These are phyloP conservation scores for Matsumurasca onukii DNA, from an alignment of 1,140 invertebrate species.

Conservation along the genomic window DNA sequence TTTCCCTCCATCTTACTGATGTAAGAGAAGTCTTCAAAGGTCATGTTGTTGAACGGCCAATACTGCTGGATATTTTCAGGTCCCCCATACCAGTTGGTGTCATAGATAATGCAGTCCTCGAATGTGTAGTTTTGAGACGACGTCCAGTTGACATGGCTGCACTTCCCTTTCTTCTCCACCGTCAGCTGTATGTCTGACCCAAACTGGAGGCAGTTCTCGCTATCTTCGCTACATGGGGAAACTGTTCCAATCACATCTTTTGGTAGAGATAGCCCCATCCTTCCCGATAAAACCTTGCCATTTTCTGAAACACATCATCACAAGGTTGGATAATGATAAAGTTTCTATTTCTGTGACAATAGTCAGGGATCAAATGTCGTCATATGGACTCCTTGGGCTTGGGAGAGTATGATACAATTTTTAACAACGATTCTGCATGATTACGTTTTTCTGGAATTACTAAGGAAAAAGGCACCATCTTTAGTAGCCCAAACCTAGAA, in stretches of 20 bases:
- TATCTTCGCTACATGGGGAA: neutral
- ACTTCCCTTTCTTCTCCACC: slow-evolving; percentile 34
- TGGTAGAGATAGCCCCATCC: neutral
- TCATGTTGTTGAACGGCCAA: slow-evolving; percentile 34
- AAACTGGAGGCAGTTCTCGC: slow-evolving; percentile 1
- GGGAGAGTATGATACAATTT: too few species aligned
- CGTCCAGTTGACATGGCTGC: slow-evolving; percentile 10
- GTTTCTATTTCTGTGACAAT: too few species aligned
- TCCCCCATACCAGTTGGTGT: slow-evolving; percentile 34
- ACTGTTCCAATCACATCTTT: neutral
- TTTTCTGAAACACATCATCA: slow-evolving; percentile 21
- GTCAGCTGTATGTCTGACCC: neutral
- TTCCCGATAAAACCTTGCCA: neutral
- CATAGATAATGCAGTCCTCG: slow-evolving; percentile 22
- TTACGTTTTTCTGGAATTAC: too few species aligned
- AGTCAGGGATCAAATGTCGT: too few species aligned
- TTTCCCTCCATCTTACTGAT: slow-evolving; percentile 18
- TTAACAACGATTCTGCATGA: too few species aligned
- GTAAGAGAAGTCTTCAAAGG: slow-evolving; percentile 9
- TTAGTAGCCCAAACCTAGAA: too few species aligned
- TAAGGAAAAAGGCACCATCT: too few species aligned
- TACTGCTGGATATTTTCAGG: slow-evolving; percentile 23
- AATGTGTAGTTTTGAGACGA: slow-evolving; percentile 5
- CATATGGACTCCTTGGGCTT: too few species aligned
- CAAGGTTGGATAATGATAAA: too few species aligned